phyloP scores from a whole-genome alignment of 2,797 vertebrate genomes.

The Acrossocheilus wenchowensis region DNA sequence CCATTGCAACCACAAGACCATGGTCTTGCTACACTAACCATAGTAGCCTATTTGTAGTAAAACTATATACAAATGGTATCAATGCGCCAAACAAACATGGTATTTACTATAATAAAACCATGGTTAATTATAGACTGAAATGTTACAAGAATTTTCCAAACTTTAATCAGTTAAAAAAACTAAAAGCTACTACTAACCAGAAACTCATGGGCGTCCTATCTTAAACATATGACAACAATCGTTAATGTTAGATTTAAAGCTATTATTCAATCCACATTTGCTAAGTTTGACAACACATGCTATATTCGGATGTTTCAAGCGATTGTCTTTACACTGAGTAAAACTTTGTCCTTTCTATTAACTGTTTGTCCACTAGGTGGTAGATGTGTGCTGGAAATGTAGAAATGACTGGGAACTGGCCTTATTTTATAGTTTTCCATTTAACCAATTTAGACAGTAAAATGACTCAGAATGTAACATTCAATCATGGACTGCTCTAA shows the following conservation, averaged over 20 bases:
- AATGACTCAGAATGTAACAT: background rate
- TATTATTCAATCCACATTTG: background rate
- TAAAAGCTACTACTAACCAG: background rate
- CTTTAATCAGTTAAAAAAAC: background rate
- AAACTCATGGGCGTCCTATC: background rate
- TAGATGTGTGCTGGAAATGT: slow-evolving; percentile 22
- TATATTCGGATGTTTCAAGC: background rate
- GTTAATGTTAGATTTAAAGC: background rate
- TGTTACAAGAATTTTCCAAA: background rate
- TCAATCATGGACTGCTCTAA: background rate
- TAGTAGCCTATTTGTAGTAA: too few species aligned
- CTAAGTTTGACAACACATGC: background rate
- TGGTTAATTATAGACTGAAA: background rate
- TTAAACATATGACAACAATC: background rate
- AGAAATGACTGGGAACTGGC: background rate
- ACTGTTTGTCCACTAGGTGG: slow-evolving; percentile 53
- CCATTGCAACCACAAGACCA: too few species aligned
- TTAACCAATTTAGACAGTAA: background rate
- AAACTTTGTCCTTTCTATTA: background rate
- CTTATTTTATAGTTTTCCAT: background rate
- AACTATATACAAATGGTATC: too few species aligned
- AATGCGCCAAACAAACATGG: too few species aligned
- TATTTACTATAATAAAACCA: too few species aligned
- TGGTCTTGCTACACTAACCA: too few species aligned
- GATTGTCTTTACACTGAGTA: background rate